Percentiles rank a stretch among this genome's conserved stretches.
phyloP scores from a whole-genome alignment of 2,888 invertebrate species.

The Amphipyra berbera region DNA sequence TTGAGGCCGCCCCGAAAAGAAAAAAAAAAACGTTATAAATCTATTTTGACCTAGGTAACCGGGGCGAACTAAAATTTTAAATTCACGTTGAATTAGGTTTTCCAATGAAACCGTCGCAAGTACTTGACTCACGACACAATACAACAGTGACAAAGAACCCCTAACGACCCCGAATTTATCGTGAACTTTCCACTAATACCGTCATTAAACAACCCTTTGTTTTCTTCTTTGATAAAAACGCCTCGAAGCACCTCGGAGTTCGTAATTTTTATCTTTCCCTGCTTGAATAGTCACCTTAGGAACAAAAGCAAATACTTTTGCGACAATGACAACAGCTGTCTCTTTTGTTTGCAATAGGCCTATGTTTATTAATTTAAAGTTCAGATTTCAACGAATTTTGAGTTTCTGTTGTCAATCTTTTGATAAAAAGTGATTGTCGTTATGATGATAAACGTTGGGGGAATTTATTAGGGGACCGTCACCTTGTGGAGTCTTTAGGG shows the following conservation, averaged over 20 bases:
- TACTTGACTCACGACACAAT: constrained; percentile 81
- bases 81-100: constrained; percentile 69
- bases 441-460: constrained; percentile 19
- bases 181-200: constrained; percentile 88
- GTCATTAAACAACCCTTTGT: constrained; percentile 89
- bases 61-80: constrained; percentile 51
- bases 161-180: constrained; percentile 87
- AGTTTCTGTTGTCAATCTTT: constrained; percentile 34
- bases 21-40: constrained; percentile 8
- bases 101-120: constrained; percentile 70
- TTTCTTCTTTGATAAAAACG: constrained; percentile 87
- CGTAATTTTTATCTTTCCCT: constrained; percentile 87
- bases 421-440: constrained; percentile 37
- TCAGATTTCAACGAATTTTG: constrained; percentile 44
- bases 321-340: constrained; percentile 73
- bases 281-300: constrained; percentile 76
- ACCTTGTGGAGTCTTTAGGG: neutral
- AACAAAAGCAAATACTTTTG: constrained; percentile 80
- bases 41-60: constrained; percentile 25
- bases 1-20: neutral
- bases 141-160: constrained; percentile 84
- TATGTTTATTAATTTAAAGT: constrained; percentile 61
- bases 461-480: constrained; percentile 5
- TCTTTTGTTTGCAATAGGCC: constrained; percentile 61
- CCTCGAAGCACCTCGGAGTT: constrained; percentile 79